Conservation (phyloP, 2,113 vertebrate species). For the Dunckerocampus dactyliophorus region DNA sequence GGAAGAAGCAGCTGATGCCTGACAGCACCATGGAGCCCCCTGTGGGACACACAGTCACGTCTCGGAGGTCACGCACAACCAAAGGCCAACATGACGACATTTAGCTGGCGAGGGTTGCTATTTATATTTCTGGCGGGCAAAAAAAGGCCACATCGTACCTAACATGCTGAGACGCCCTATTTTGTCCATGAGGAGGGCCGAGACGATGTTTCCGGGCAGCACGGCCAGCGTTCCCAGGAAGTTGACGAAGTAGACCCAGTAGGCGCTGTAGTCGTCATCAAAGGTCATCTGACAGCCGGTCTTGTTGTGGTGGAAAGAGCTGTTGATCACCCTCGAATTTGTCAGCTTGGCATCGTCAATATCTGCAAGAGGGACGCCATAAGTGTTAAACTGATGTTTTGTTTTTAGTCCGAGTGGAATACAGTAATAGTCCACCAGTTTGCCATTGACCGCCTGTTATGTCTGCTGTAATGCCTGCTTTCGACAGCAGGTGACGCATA, state of each 20-base stretch:
- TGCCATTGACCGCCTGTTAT: too few relatives aligned
- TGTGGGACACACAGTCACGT: constrained; percentile 39
- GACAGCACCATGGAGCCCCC: constrained; percentile 98
- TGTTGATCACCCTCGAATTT: constrained; percentile 84
- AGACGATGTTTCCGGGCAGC: constrained; percentile 95
- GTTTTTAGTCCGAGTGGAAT: too few relatives aligned
- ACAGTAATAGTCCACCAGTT: too few relatives aligned
- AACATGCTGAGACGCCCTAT: constrained; percentile 95
- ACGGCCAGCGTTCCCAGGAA: constrained; percentile 96
- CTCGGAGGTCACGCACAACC: constrained; percentile 1
- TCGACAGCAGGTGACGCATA: too few relatives aligned
- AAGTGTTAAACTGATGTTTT: background rate
- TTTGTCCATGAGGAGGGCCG: constrained; percentile 96
- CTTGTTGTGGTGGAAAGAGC: constrained; percentile 86
- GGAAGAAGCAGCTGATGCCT: constrained; percentile 97
- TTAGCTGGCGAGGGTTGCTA: background rate
- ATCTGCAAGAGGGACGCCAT: constrained; percentile 66
- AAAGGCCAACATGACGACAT: constrained; percentile 11
- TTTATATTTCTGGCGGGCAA: background rate
- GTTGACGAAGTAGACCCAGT: constrained; percentile 99
- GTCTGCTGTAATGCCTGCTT: too few relatives aligned
- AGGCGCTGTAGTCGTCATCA: constrained; percentile 95
- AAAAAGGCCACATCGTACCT: constrained; percentile 68
- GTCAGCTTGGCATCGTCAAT: constrained; percentile 87
- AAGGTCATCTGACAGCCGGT: constrained; percentile 95